Conservation (phyloP, 2,797 vertebrate species). For the Syndactyla subalaris region DNA sequence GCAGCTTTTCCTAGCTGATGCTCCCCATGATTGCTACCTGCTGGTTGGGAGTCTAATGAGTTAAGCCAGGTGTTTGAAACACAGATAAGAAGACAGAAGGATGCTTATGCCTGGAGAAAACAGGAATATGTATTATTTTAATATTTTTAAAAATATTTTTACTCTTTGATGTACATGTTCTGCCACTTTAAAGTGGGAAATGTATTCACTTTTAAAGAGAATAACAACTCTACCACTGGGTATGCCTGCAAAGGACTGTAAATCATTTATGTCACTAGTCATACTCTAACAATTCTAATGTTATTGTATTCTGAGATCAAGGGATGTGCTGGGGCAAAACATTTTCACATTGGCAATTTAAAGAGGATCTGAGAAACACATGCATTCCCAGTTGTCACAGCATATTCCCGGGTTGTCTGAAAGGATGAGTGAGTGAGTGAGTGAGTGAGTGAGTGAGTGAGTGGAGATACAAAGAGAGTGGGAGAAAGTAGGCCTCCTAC, state of each 20-base stretch:
- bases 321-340: not conserved
- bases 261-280: conserved; percentile 1
- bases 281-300: not conserved
- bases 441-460: not conserved
- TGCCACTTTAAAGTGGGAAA: not conserved
- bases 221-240: not conserved
- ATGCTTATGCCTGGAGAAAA: conserved; percentile 15
- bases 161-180: not conserved
- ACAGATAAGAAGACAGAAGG: not conserved
- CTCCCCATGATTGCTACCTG: not conserved
- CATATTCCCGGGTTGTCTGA: not conserved
- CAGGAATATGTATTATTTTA: not conserved
- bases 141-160: not conserved
- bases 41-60: not conserved
- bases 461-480: not conserved
- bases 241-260: not conserved
- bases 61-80: not conserved
- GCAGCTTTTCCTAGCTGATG: not conserved
- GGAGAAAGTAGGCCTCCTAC: not conserved
- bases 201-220: not conserved
- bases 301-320: conserved; percentile 9
- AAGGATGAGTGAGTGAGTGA: not conserved
- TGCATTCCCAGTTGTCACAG: not conserved
- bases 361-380: conserved; percentile 5
- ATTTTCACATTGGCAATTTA: not conserved